phyloP scores from a whole-genome alignment of 2,113 vertebrate species.

The Caretta caretta region DNA sequence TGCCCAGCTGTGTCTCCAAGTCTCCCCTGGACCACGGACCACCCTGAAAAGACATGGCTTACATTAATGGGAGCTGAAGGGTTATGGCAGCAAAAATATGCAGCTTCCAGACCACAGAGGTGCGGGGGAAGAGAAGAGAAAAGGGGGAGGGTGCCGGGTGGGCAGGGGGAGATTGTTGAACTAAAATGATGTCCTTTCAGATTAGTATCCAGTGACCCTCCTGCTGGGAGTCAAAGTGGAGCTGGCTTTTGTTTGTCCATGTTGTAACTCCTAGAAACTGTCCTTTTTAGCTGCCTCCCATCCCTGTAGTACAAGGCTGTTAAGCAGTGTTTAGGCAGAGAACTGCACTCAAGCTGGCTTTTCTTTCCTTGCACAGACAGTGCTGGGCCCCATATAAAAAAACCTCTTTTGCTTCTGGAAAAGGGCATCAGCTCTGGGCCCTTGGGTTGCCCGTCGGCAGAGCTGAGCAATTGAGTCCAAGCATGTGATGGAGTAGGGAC shows the following conservation, averaged over 20 bases:
- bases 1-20: conserved; percentile 62
- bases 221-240: conserved; percentile 33
- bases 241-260: conserved; percentile 58
- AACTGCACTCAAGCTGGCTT: conserved; percentile 15
- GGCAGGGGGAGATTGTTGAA: conserved; percentile 45
- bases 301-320: not conserved
- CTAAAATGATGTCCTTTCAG: conserved; percentile 30
- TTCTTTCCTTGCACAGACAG: not conserved
- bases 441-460: conserved; percentile 9
- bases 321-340: conserved; percentile 33
- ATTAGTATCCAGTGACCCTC: not conserved
- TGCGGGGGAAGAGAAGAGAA: conserved; percentile 53
- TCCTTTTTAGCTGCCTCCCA: conserved; percentile 65
- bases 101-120: conserved; percentile 57
- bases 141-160: conserved; percentile 50
- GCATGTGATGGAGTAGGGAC: not conserved
- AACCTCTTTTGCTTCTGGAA: not conserved
- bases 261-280: conserved; percentile 32
- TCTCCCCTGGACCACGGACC: conserved; percentile 49
- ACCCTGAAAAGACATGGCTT: conserved; percentile 63
- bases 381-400: not conserved
- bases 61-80: conserved; percentile 50
- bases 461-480: not conserved
- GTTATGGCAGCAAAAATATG: not conserved
- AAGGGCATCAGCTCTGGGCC: not conserved